These are phyloP conservation scores for Peromyscus californicus DNA, from an alignment of 2,113 vertebrate genomes.

Conservation along the genomic window DNA sequence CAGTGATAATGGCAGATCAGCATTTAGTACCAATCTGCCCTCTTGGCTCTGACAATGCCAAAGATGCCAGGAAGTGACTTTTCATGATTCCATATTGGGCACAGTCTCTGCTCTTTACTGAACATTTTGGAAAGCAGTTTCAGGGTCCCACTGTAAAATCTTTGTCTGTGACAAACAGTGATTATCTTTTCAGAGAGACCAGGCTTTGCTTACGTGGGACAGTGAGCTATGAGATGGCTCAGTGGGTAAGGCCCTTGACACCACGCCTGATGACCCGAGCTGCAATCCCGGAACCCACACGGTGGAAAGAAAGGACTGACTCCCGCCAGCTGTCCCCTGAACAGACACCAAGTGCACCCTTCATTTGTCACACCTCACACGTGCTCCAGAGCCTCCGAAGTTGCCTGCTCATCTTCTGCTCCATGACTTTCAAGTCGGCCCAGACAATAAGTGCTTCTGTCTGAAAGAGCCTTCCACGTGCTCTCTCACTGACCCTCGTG, in stretches of 20 bases:
- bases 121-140: not conserved
- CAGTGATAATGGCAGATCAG: not conserved
- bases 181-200: not conserved
- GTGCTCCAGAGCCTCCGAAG: not conserved
- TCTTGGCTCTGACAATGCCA: not conserved
- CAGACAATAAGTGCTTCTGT: not conserved
- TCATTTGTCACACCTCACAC: accelerated
- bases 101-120: not conserved
- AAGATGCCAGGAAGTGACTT: not conserved
- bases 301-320: not conserved
- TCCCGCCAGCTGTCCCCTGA: too few relatives aligned
- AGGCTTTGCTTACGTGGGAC: not conserved
- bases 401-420: not conserved
- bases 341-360: not conserved
- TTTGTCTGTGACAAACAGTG: not conserved
- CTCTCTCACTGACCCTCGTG: not conserved
- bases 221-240: not conserved
- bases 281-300: not conserved
- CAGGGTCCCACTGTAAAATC: not conserved
- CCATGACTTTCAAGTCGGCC: not conserved
- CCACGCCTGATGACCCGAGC: not conserved
- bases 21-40: too few relatives aligned
- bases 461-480: accelerated
- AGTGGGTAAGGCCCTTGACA: too few relatives aligned
- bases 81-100: not conserved